Conservation (phyloP, 2,797 vertebrate species). For the Menidia menidia region DNA sequence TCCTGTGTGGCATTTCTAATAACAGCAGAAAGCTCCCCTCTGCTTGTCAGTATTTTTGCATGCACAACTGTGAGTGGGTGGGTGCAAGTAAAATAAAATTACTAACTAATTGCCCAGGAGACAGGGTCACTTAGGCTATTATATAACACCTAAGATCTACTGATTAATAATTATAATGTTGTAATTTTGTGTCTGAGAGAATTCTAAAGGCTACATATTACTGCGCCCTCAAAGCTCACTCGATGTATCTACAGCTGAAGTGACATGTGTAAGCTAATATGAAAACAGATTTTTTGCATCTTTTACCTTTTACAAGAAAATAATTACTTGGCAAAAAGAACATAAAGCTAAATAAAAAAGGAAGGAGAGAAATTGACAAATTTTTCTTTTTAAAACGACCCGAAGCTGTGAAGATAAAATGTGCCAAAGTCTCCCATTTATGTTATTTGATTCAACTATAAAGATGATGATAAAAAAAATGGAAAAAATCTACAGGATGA, state of each 20-base stretch:
- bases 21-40: constrained; percentile 37
- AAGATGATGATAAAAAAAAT: background rate
- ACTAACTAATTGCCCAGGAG: constrained; percentile 1
- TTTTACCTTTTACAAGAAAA: background rate
- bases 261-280: background rate
- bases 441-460: background rate
- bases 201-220: background rate
- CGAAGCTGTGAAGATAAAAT: background rate
- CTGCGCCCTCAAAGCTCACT: background rate
- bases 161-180: background rate
- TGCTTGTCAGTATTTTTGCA: constrained; percentile 31
- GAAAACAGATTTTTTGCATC: background rate
- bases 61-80: constrained; percentile 20
- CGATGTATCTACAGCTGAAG: background rate
- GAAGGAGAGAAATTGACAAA: too few species aligned
- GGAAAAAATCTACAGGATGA: background rate
- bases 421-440: background rate
- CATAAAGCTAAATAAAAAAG: too few species aligned
- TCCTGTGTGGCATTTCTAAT: constrained; percentile 44
- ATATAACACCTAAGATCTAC: constrained; percentile 20
- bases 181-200: constrained; percentile 6
- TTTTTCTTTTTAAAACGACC: too few species aligned
- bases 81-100: constrained; percentile 19
- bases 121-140: background rate
- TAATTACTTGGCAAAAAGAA: too few species aligned